Evolutionary conservation across 2,113 vertebrate species (phyloP).

Genomic region (Pampusana beccarii): DNA sequence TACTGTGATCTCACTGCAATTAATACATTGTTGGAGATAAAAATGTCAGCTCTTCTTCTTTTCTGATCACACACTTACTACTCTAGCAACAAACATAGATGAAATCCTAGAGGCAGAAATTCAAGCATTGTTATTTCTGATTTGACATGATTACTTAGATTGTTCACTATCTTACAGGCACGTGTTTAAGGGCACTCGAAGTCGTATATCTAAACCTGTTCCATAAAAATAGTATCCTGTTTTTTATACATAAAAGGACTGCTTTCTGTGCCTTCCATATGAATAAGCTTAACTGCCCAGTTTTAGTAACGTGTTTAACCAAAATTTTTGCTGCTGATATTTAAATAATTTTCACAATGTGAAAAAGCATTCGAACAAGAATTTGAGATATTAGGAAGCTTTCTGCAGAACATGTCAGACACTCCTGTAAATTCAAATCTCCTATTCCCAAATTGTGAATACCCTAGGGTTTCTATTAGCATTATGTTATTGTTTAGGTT

Average conservation of each 20-base stretch:
- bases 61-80: background rate
- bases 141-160: background rate
- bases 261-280: background rate
- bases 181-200: background rate
- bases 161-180: background rate
- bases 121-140: background rate
- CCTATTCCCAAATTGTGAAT: background rate
- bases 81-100: background rate
- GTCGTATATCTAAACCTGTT: background rate
- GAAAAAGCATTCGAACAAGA: background rate
- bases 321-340: background rate
- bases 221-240: background rate
- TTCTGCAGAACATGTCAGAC: background rate
- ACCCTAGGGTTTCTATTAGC: background rate
- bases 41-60: background rate
- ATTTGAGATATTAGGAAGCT: background rate
- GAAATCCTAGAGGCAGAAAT: background rate
- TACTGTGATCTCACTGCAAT: background rate
- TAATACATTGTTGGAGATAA: background rate
- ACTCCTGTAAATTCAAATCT: background rate
- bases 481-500: background rate
- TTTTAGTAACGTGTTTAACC: background rate
- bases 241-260: background rate
- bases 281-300: rapidly evolving
- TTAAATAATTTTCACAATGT: background rate